Conservation (phyloP, 2,888 invertebrate genomes). For the Volucella zonaria region DNA sequence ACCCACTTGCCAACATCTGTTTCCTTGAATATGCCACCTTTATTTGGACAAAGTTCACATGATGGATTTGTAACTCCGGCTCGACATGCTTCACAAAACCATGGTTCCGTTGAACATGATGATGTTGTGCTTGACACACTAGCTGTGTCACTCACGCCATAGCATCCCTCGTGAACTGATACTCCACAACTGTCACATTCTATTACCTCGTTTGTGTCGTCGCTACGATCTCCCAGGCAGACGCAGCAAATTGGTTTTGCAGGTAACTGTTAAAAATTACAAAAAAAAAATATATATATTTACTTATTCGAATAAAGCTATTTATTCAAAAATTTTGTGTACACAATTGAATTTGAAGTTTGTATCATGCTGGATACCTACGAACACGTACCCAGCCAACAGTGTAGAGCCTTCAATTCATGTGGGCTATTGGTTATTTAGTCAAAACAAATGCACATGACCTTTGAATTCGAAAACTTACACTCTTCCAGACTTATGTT, state of each 20-base stretch:
- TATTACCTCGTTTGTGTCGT: slow-evolving; percentile 97
- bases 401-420: too few relatives aligned
- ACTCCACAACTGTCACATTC: slow-evolving; percentile 98
- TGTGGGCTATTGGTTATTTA: too few relatives aligned
- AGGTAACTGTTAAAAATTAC: slow-evolving; percentile 83
- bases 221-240: slow-evolving; percentile 95
- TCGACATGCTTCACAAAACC: slow-evolving; percentile 99
- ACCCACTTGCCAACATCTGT: slow-evolving; percentile 99
- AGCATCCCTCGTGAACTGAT: slow-evolving; percentile 98
- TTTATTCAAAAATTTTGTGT: too few relatives aligned
- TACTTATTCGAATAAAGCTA: too few relatives aligned
- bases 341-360: too few relatives aligned
- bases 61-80: slow-evolving; percentile 93
- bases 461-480: too few relatives aligned
- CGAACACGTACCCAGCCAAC: too few relatives aligned
- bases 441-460: too few relatives aligned
- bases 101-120: slow-evolving; percentile 97
- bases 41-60: slow-evolving; percentile 98
- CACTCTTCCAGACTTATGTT: too few relatives aligned
- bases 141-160: slow-evolving; percentile 95
- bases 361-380: too few relatives aligned
- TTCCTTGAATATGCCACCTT: slow-evolving; percentile 95
- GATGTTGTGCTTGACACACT: slow-evolving; percentile 96
- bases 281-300: neutral
- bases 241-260: slow-evolving; percentile 94